phyloP scores from a whole-genome alignment of 2,113 vertebrate genomes.

The Furnarius figulus region DNA sequence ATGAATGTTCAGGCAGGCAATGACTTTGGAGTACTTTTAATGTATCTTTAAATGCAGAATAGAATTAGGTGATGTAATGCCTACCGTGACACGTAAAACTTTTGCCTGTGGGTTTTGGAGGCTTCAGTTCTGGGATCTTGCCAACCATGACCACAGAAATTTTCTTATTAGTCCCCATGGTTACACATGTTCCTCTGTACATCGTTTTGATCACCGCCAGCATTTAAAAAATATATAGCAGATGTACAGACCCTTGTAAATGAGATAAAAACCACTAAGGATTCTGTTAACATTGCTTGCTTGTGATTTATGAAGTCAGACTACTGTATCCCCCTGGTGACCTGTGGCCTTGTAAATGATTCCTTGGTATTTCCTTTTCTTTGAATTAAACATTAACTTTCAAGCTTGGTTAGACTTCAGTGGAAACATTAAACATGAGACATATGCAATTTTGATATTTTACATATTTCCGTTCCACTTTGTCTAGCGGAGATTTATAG shows the following conservation, averaged over 20 bases:
- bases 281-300: neutral
- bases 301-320: conserved; percentile 13
- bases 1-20: neutral
- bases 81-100: neutral
- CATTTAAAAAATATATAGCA: neutral
- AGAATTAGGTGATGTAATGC: neutral
- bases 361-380: conserved; percentile 20
- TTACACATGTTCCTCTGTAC: neutral
- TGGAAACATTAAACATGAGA: neutral
- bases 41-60: neutral
- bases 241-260: conserved; percentile 4
- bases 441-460: neutral
- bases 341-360: conserved; percentile 29
- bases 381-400: conserved; percentile 49
- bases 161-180: neutral
- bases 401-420: neutral
- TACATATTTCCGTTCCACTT: neutral
- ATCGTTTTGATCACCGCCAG: neutral
- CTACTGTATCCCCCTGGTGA: neutral
- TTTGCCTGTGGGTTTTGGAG: neutral
- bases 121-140: neutral
- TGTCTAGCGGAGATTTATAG: neutral
- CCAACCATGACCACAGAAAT: neutral
- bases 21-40: neutral
- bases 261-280: neutral